Evolutionary conservation across 2,888 invertebrate genomes (phyloP).

Genomic region (Dusona sp.): DNA sequence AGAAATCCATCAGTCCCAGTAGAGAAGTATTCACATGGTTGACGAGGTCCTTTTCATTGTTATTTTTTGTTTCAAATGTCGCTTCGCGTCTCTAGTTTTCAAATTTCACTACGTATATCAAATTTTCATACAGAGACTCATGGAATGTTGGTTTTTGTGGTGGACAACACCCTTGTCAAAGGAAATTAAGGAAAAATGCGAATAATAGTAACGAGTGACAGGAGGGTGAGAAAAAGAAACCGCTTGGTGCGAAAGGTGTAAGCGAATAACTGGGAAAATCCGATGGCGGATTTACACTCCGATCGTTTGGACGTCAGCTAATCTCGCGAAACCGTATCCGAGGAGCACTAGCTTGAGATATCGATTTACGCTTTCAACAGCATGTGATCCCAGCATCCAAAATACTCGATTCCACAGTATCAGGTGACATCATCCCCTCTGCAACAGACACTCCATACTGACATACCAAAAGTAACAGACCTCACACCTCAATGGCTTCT

Average conservation of each 20-base stretch:
- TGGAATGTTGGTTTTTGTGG: constrained; percentile 38
- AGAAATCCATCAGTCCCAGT: constrained; percentile 45
- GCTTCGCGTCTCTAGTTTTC: background rate
- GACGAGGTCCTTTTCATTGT: constrained; percentile 39
- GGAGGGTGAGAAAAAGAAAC: background rate
- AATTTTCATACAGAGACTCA: background rate
- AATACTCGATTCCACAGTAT: constrained; percentile 15
- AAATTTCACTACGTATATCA: constrained; percentile 35
- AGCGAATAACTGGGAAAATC: constrained; percentile 57
- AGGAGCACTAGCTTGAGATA: constrained; percentile 71
- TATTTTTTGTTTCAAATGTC: constrained; percentile 45
- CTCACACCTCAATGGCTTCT: constrained; percentile 41
- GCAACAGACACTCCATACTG: constrained; percentile 37
- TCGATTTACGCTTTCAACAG: constrained; percentile 74
- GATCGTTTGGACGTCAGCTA: constrained; percentile 74
- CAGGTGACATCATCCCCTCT: constrained; percentile 30
- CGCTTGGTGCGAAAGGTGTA: constrained; percentile 46
- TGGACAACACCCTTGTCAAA: constrained; percentile 9
- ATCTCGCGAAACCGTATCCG: constrained; percentile 78
- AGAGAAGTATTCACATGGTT: constrained; percentile 20
- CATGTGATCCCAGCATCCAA: constrained; percentile 51
- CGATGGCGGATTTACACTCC: constrained; percentile 76
- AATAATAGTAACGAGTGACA: background rate
- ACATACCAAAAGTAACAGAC: constrained; percentile 38
- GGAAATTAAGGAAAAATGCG: constrained; percentile 42